A percentile compares a stretch with the other conserved stretches of the same genome.
phyloP scores from a whole-genome alignment of 2,797 vertebrate species.

The Morelia viridis region DNA sequence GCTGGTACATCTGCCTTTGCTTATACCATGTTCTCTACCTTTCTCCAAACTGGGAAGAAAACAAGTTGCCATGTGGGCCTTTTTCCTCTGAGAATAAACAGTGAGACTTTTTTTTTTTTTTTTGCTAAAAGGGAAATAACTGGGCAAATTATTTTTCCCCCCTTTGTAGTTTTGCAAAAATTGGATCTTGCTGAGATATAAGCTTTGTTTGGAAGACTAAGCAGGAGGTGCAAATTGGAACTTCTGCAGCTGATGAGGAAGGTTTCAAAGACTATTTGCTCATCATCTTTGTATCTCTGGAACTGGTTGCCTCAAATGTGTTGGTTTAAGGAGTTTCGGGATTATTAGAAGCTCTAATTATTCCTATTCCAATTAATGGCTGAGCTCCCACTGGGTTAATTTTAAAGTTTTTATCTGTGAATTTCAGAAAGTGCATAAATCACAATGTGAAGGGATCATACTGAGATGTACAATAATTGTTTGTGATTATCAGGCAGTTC shows the following conservation, averaged over 20 bases:
- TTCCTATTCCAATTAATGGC: constrained; percentile 70
- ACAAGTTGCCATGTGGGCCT: background rate
- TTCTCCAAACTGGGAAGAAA: background rate
- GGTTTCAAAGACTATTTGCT: constrained; percentile 49
- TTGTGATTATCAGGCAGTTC: constrained; percentile 64
- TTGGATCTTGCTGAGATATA: background rate
- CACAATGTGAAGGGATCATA: constrained; percentile 49
- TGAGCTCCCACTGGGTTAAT: constrained; percentile 63
- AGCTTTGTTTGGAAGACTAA: constrained; percentile 12
- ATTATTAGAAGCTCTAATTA: constrained; percentile 68
- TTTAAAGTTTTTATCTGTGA: constrained; percentile 61
- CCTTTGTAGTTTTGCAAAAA: background rate
- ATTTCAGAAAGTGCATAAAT: constrained; percentile 64
- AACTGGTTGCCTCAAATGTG: constrained; percentile 40
- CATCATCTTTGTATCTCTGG: constrained; percentile 44
- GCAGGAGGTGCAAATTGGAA: constrained; percentile 30
- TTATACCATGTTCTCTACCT: background rate
- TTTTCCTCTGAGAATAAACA: background rate
- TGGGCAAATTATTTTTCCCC: background rate
- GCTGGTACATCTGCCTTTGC: background rate
- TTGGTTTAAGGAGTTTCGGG: constrained; percentile 58
- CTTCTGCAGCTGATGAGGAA: constrained; percentile 18
- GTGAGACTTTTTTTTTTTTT: background rate
- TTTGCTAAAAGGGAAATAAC: constrained; percentile 3
- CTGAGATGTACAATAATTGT: constrained; percentile 54